A percentile compares a stretch with the other conserved stretches of the same genome.
Evolutionary conservation across 1,140 invertebrate species (phyloP).

Genomic region (Drosophila elegans): DNA sequence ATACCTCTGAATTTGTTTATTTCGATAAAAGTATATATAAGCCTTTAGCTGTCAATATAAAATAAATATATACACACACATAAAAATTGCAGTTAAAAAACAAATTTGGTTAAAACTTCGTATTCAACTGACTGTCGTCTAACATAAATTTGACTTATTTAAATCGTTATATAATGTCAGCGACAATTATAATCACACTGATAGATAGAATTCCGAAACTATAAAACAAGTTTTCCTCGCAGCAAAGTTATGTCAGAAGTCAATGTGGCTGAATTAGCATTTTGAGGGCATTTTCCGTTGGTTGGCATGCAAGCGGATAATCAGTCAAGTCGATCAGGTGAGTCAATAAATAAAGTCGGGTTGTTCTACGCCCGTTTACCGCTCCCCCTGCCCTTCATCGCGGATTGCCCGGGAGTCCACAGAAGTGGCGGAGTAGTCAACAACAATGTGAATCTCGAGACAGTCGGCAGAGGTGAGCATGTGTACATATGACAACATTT

Average conservation of each 20-base stretch:
- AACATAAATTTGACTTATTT: slow-evolving; percentile 6
- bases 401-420: slow-evolving; percentile 4
- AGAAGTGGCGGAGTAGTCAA: slow-evolving; percentile 18
- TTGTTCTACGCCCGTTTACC: background rate
- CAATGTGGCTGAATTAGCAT: slow-evolving; percentile 19
- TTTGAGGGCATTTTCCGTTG: slow-evolving; percentile 30
- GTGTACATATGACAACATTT: slow-evolving; percentile 80
- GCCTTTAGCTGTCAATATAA: too few species aligned
- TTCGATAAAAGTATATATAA: too few species aligned
- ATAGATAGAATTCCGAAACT: slow-evolving; percentile 2
- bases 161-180: background rate
- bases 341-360: slow-evolving; percentile 77
- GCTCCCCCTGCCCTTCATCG: too few species aligned
- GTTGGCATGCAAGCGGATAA: slow-evolving; percentile 74
- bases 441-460: slow-evolving; percentile 21
- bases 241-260: slow-evolving; percentile 20
- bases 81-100: too few species aligned
- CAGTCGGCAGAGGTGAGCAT: slow-evolving; percentile 39
- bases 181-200: slow-evolving; percentile 5
- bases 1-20: too few species aligned
- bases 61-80: too few species aligned
- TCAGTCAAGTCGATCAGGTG: slow-evolving; percentile 78
- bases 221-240: slow-evolving; percentile 9
- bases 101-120: too few species aligned
- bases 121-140: background rate